Conservation (phyloP, 2,797 vertebrate species). For the Cyprinella venusta region DNA sequence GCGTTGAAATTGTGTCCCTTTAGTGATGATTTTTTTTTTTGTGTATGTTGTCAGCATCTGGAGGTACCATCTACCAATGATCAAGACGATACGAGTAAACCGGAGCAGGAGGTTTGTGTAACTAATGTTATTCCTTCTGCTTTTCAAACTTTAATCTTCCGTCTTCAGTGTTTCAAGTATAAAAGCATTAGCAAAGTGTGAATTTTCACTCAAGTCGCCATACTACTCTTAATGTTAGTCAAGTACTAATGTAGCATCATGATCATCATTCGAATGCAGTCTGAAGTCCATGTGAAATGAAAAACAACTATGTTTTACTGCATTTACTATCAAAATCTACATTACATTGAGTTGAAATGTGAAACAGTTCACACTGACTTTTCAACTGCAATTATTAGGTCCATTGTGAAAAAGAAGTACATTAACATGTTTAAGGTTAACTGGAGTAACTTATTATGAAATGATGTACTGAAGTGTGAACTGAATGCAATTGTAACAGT, state of each 20-base stretch:
- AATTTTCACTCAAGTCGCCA: no score
- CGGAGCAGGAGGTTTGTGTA: constrained; percentile 74
- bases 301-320: background rate
- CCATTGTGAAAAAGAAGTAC: background rate
- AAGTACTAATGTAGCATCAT: background rate
- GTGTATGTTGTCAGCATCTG: constrained; percentile 58
- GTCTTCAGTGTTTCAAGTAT: background rate
- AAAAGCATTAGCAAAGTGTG: background rate
- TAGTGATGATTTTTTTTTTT: background rate
- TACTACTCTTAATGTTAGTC: background rate
- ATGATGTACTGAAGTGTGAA: background rate
- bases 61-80: constrained; percentile 70
- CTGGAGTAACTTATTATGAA: background rate
- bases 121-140: constrained; percentile 1
- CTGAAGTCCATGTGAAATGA: background rate
- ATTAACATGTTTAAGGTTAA: background rate
- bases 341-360: background rate
- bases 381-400: background rate
- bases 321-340: background rate
- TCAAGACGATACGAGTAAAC: constrained; percentile 61
- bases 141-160: background rate
- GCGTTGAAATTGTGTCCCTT: constrained; percentile 46
- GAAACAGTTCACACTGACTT: background rate
- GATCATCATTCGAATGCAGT: background rate
- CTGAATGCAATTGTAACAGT: background rate